Conservation (phyloP, 2,888 invertebrate species). For the Leptinotarsa juncta region DNA sequence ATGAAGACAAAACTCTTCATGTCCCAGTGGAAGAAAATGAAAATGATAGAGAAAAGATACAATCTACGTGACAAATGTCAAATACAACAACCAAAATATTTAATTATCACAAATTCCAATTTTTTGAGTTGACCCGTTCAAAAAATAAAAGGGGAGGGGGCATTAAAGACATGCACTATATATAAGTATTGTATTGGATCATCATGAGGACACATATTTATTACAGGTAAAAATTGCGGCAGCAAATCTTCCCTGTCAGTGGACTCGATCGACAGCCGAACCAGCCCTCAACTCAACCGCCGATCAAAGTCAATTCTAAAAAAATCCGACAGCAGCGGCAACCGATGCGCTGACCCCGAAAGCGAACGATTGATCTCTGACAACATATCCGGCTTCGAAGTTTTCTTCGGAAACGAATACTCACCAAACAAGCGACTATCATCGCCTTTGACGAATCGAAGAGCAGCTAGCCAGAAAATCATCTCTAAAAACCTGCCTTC, state of each 20-base stretch:
- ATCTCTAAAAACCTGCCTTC: slow-evolving; percentile 49
- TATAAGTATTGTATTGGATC: too few relatives aligned
- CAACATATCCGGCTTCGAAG: slow-evolving; percentile 72
- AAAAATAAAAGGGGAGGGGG: too few relatives aligned
- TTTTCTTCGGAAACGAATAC: slow-evolving; percentile 64
- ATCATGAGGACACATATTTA: neutral
- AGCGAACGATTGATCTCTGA: slow-evolving; percentile 80
- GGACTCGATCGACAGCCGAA: slow-evolving; percentile 74
- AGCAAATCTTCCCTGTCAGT: slow-evolving; percentile 76
- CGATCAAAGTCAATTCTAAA: slow-evolving; percentile 82
- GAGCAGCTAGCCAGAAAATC: slow-evolving; percentile 54
- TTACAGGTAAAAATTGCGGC: slow-evolving; percentile 69
- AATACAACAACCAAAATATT: too few relatives aligned
- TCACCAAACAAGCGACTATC: slow-evolving; percentile 61
- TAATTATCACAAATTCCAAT: too few relatives aligned
- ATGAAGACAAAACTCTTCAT: too few relatives aligned
- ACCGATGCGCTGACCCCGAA: slow-evolving; percentile 73
- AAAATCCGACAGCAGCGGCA: slow-evolving; percentile 75
- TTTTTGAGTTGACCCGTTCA: too few relatives aligned
- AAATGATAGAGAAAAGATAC: too few relatives aligned
- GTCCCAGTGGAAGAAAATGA: too few relatives aligned
- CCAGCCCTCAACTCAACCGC: slow-evolving; percentile 73
- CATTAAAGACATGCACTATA: too few relatives aligned
- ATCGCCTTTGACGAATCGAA: slow-evolving; percentile 59
- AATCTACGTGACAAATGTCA: too few relatives aligned